Evolutionary conservation across 1,140 invertebrate species (phyloP), one percentile per base, ranked within the genome.

Genomic region (Mesaphorura yosii): DNA sequence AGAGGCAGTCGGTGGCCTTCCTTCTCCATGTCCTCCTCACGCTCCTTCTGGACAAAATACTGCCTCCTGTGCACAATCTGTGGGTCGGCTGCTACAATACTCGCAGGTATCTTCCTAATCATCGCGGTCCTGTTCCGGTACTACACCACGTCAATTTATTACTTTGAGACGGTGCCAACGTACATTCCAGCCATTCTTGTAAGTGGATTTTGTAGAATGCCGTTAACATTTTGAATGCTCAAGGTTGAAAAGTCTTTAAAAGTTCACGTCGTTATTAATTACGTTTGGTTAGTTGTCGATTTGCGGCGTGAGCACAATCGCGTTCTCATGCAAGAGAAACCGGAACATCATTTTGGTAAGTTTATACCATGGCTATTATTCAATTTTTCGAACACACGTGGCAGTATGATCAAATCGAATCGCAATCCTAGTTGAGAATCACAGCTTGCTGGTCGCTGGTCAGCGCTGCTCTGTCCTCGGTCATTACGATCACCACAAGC

Each of bases 401-500:
- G n/a, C n/a, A n/a, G n/a, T 37, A n/a, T 37, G n/a, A 12, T 42
- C 12, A 42, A 6, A 14, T 10, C 40, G 22, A 42, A 20, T 14
- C 17, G 14, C 14, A 42, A 17, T 39, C 51, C 5, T 31, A 59
- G 57, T 40, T 63, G 4, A 25, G 58, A 12, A 63, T 63, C n/a
- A 63, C 61, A 22, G 61, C 57, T 6, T 62, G 57, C 29, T 63
- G 61, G 61, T 58, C 55, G 12, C 48, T 63, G 2, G 53, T 59
- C 2, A 57, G 52, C 38, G 57, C 61, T 19, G 61, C 61, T 1
- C 46, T 63, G 2, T 63, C 57, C 1, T 63, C 61, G 0, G 66
- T 63, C 40, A 86, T 91, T 37, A 90, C 87, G 10, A 86, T 92
- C 17, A 90, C 88, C 1, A 92, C 88, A 0, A 90, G 86, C 0